Evolutionary conservation across 2,888 invertebrate species (phyloP).

Genomic region (Cerastoderma edule): DNA sequence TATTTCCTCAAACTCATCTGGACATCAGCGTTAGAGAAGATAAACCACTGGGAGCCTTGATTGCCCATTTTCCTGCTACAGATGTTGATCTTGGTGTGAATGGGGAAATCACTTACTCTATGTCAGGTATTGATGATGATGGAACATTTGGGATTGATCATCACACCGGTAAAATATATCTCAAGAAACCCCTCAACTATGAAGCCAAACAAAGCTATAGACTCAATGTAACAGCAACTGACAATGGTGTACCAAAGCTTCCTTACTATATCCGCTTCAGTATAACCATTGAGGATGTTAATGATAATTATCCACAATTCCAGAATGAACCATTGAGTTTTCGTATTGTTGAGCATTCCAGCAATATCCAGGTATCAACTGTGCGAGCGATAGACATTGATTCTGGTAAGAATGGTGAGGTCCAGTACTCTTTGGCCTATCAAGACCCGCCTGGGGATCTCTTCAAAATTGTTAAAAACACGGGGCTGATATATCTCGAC

Average conservation of each 20-base stretch:
- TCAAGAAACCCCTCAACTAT: constrained; percentile 96
- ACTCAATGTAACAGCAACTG: constrained; percentile 92
- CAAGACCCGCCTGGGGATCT: constrained; percentile 94
- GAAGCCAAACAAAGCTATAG: constrained; percentile 92
- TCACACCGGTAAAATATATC: constrained; percentile 95
- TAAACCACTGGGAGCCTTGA: constrained; percentile 67
- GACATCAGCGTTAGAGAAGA: constrained; percentile 72
- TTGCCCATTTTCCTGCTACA: constrained; percentile 85
- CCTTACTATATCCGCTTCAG: constrained; percentile 90
- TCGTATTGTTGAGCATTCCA: constrained; percentile 93
- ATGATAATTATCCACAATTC: constrained; percentile 97
- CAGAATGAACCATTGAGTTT: constrained; percentile 93
- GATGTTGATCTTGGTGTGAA: constrained; percentile 89
- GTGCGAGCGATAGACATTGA: constrained; percentile 96
- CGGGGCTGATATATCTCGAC: constrained; percentile 95
- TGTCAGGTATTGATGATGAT: constrained; percentile 91
- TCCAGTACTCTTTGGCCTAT: constrained; percentile 91
- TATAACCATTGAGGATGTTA: constrained; percentile 94
- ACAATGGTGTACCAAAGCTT: constrained; percentile 86
- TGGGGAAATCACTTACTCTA: constrained; percentile 94
- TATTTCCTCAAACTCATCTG: constrained; percentile 84
- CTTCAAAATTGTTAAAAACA: constrained; percentile 90
- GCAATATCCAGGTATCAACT: constrained; percentile 89
- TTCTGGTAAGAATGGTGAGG: constrained; percentile 92
- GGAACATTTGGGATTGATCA: constrained; percentile 85